Evolutionary conservation across 2,888 invertebrate species (phyloP), one percentile per base, ranked within the genome.

Genomic region (Pristionchus entomophagus): DNA sequence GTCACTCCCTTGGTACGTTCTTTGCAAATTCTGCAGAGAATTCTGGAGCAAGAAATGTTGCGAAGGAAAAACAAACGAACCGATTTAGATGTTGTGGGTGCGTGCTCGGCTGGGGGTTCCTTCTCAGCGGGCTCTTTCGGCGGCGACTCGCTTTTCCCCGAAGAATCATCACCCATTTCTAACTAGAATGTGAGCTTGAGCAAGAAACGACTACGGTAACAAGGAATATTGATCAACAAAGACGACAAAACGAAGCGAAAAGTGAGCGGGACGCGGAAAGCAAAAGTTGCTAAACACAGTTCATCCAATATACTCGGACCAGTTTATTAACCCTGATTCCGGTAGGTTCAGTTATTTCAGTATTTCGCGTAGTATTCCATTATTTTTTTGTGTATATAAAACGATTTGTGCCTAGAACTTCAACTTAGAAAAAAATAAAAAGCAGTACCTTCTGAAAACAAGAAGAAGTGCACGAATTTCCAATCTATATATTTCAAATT

Each of bases 151-250:
- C n/a, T 38, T n/a, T 22, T 41, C 22, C 22, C 17, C n/a, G 69
- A 38, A 69, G 69, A 41, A 38, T 69, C 69, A 69, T 69, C 69
- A 69, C 69, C 41, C 69, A 69, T 69, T 19, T 38, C 45, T n/a
- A 69, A 14, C 69, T 38, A 22, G n/a, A 69, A 38, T 8, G 41
- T 6, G n/a, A 41, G 38, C 17, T 38, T 6, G n/a, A 22, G 38
- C 5, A 14, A 38, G 38, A 6, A 4, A 38, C 10, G 41, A 8
- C 1, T 69, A 69, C 69, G 69, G 69, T 69, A 69, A n/a, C 8
- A n/a, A 22, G 29, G 6, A 69, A 69, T 41, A 69, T 69, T 38
- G 69, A 69, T 38, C 22, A 69, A 69, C 69, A 69, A 69, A 69
- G 38, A 22, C 29, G 69, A 69, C 12, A 14, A 5, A 5, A n/a